Base-by-base conservation (phyloP, 2,797 vertebrate species). In the Cynopterus sphinx region DNA sequence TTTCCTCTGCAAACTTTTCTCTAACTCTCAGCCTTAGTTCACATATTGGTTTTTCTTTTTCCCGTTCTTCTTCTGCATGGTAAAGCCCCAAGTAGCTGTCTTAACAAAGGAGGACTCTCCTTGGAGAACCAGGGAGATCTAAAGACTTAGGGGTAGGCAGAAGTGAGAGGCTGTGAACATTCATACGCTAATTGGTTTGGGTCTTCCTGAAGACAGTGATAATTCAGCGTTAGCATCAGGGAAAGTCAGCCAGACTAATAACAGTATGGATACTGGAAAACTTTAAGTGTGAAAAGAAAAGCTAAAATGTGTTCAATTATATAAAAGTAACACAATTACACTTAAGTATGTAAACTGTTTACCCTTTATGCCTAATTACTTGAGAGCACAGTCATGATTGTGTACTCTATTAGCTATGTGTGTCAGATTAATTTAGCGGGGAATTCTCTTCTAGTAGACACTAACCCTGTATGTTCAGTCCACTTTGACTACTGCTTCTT, bases 211-310 rank as follows among this genome's bases (percentile, higher is more conserved):
- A 15, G 39, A 39, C 33, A 16, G n/a, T 83, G 61, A 51, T 28
- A 77, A 79, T 59, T 75, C 24, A 31, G 31, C 19, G 33, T 61
- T 43, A n/a, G 6, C 10, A 24, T 53, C 21, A 33, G 43, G 49
- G 67, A 85, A 74, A 79, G n/a, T 36, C 21, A 65, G 19, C 19
- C 90, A 73, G 19, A n/a, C 51, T 46, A 5, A 55, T 12, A 75
- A 73, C 67, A 49, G 53, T 36, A 15, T 70, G 11, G 31, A 70
- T 71, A 19, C 16, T 51, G 13, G 71, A 73, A 92, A 97, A 81
- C 7, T 36, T 93, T 21, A 81, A 85, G 73, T 67, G 49, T 57
- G 91, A 71, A 79, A 94, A 91, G 65, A 94, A 97, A 89, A 83
- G 70, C 75, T 84, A 74, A 90, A 93, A 75, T 79, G 65, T 75